Conservation (phyloP, 2,113 vertebrate genomes). For the Lates calcarifer region DNA sequence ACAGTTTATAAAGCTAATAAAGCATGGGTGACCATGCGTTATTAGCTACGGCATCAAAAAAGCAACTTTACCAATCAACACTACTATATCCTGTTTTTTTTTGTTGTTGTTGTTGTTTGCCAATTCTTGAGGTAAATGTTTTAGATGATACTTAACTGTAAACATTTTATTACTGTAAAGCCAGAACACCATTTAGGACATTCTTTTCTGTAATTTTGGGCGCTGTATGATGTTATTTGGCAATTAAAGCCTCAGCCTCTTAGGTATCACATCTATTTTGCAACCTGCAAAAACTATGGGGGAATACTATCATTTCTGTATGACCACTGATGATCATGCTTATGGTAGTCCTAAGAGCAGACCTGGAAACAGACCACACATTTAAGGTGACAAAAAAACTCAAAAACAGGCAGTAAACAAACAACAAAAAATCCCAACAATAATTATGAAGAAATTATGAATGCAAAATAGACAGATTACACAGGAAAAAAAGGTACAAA, state of each 20-base stretch:
- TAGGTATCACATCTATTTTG: constrained; percentile 9
- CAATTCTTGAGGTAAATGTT: not conserved
- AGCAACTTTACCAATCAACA: not conserved
- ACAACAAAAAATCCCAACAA: not conserved
- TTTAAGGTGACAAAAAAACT: constrained; percentile 44
- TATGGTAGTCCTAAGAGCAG: constrained; percentile 35
- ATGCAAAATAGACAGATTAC: constrained; percentile 30
- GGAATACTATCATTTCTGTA: constrained; percentile 21
- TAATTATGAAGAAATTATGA: constrained; percentile 15
- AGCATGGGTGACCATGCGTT: not conserved
- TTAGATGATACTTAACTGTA: not conserved
- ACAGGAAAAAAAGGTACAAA: constrained; percentile 51
- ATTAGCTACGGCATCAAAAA: not conserved
- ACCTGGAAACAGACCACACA: constrained; percentile 63
- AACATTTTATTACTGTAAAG: constrained; percentile 18
- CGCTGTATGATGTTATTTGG: not conserved
- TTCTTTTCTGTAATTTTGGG: not conserved
- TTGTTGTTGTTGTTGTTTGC: too few relatives aligned
- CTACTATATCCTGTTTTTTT: not conserved
- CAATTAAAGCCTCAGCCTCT: constrained; percentile 32
- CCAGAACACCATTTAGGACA: not conserved
- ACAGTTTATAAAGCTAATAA: not conserved
- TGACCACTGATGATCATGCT: constrained; percentile 46
- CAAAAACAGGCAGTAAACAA: constrained; percentile 23
- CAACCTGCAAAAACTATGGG: constrained; percentile 22